These are phyloP conservation scores for Clostera curtula DNA, from an alignment of 2,888 invertebrate species.

Conservation along the genomic window DNA sequence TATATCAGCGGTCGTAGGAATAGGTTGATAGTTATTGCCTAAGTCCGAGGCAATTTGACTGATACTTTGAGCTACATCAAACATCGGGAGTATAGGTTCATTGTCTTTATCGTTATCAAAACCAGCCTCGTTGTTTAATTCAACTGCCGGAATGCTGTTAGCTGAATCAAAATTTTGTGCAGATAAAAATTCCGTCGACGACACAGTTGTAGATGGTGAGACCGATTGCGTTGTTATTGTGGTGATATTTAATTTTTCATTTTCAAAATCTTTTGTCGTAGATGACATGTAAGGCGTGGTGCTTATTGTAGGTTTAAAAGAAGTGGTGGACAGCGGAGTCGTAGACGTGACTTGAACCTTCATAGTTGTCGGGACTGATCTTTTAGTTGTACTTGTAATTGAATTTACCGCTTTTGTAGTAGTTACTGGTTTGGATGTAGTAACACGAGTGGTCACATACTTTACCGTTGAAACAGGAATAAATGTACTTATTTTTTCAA, in stretches of 20 bases:
- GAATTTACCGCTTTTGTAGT: constrained; percentile 24
- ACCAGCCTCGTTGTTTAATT: constrained; percentile 9
- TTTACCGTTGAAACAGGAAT: constrained; percentile 45
- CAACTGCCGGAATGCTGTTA: constrained; percentile 11
- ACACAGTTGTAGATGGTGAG: constrained; percentile 51
- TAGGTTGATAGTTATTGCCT: constrained; percentile 46
- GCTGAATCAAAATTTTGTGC: constrained; percentile 22
- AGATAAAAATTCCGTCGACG: constrained; percentile 45
- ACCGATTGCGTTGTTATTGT: constrained; percentile 64
- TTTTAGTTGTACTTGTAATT: constrained; percentile 17
- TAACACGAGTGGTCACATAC: constrained; percentile 27
- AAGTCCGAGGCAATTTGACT: constrained; percentile 70
- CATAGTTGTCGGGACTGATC: constrained; percentile 14
- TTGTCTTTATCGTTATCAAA: constrained; percentile 23
- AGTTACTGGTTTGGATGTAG: constrained; percentile 28
- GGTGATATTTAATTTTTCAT: constrained; percentile 46
- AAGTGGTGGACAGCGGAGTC: constrained; percentile 10
- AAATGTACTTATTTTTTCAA: constrained; percentile 50
- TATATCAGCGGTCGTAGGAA: constrained; percentile 49
- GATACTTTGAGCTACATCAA: constrained; percentile 65
- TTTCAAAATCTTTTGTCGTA: constrained; percentile 25
- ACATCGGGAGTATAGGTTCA: constrained; percentile 40
- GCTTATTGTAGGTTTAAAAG: constrained; percentile 20
- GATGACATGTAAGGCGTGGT: constrained; percentile 19
- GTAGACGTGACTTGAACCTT: constrained; percentile 10